Evolutionary conservation across 2,797 vertebrate species (phyloP).

Genomic region (Muscicapa comitata): DNA sequence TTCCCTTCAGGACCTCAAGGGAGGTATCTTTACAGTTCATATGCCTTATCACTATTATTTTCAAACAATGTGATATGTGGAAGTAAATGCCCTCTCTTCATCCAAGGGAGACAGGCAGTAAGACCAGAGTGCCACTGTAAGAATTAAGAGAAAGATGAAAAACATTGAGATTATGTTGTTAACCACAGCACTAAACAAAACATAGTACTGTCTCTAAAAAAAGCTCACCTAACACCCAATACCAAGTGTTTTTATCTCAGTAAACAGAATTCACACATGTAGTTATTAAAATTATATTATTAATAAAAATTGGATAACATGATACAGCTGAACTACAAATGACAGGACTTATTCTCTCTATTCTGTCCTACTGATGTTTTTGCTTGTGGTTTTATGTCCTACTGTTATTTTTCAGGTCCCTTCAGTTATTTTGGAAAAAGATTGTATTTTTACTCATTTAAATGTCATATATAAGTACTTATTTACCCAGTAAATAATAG

Average conservation of each 20-base stretch:
- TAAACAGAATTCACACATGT: neutral
- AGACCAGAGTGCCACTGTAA: neutral
- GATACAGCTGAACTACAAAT: neutral
- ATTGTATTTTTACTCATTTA: neutral
- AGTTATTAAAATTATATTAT: neutral
- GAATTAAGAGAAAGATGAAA: neutral
- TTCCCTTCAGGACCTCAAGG: neutral
- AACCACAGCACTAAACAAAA: neutral
- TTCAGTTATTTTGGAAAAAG: neutral
- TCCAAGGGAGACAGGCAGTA: neutral
- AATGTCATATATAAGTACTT: neutral
- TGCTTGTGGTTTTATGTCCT: neutral
- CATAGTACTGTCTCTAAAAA: neutral
- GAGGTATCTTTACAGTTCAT: neutral
- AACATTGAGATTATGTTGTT: neutral
- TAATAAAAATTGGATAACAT: neutral
- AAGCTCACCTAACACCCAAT: neutral
- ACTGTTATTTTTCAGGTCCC: neutral
- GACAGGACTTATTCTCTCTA: neutral
- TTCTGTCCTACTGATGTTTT: neutral
- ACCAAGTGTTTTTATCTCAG: neutral
- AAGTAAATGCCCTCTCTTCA: neutral
- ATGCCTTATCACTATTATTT: constrained; percentile 4
- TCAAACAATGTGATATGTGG: neutral
- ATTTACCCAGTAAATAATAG: neutral